Percentiles rank a stretch among this genome's conserved stretches.
Conservation (phyloP, 37 sponge, comb jelly and placozoan genomes). For the Bolinopsis microptera region DNA sequence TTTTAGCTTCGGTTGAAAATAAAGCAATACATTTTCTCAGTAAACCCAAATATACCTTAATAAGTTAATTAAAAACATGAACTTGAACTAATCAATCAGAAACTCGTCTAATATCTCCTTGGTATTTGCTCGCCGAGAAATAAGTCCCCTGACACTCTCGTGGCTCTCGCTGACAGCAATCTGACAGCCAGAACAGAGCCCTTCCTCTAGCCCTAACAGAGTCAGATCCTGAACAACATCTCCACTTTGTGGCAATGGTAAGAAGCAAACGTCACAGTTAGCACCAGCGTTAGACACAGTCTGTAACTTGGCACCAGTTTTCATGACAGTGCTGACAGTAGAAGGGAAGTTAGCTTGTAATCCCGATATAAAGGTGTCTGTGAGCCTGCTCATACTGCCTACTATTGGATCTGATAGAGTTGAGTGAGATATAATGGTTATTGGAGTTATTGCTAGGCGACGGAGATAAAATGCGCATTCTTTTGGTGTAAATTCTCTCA, state of each 20-base stretch:
- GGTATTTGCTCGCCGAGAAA: neutral
- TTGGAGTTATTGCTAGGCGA: neutral
- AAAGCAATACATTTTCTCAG: no score
- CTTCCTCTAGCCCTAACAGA: neutral
- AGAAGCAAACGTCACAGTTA: neutral
- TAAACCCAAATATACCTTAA: no score
- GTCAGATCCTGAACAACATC: neutral
- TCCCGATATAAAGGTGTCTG: slow-evolving; percentile 34
- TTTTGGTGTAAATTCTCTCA: slow-evolving; percentile 51
- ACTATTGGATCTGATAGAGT: slow-evolving; percentile 9
- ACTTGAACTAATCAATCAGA: neutral
- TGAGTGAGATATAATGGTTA: neutral
- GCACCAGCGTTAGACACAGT: neutral
- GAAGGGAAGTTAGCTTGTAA: slow-evolving; percentile 12
- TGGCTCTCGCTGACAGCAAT: slow-evolving; percentile 11
- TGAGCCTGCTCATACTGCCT: neutral
- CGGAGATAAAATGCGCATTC: slow-evolving; percentile 35
- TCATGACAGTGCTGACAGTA: slow-evolving; percentile 50
- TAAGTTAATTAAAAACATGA: neutral
- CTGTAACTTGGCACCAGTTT: slow-evolving; percentile 44
- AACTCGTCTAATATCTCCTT: neutral
- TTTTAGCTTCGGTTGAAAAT: no score
- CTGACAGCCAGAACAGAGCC: neutral
- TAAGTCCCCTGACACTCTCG: neutral
- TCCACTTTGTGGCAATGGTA: neutral